These are phyloP conservation scores for Styela plicata DNA, from an alignment of 23 tunicate species.

Conservation along the genomic window DNA sequence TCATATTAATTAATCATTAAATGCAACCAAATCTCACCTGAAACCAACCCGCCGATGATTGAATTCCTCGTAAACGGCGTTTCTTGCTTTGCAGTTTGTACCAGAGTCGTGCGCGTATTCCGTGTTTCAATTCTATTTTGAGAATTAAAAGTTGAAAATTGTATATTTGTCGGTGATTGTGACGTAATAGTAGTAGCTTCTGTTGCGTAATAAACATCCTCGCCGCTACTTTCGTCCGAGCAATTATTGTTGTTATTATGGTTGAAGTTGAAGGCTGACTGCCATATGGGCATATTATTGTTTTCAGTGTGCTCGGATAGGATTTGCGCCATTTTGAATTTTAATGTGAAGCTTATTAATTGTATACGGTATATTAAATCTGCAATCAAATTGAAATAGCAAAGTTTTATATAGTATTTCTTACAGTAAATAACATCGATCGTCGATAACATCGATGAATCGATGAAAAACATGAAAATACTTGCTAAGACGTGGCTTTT, in stretches of 20 bases:
- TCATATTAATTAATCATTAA: too few relatives aligned
- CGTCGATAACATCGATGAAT: too few relatives aligned
- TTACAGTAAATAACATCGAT: too few relatives aligned
- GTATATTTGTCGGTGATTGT: not conserved
- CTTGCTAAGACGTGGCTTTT: too few relatives aligned
- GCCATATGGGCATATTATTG: not conserved
- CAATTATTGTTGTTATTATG: conserved; percentile 6
- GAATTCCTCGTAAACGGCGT: conserved; percentile 9
- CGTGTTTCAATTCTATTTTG: not conserved
- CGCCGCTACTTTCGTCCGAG: not conserved
- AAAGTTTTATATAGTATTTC: too few relatives aligned
- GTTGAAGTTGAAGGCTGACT: not conserved
- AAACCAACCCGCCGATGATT: not conserved
- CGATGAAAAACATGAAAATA: too few relatives aligned
- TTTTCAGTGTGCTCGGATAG: not conserved
- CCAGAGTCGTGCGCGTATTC: not conserved
- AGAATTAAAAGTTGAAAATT: not conserved
- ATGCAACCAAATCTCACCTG: too few relatives aligned
- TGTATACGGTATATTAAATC: too few relatives aligned
- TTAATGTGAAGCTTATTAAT: too few relatives aligned
- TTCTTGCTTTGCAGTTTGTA: not conserved
- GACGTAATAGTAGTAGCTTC: not conserved
- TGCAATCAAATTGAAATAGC: too few relatives aligned
- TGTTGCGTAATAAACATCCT: conserved; percentile 8
- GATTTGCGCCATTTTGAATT: not conserved